Base-by-base conservation (phyloP, 2,113 vertebrate species). In the Tylochromis polylepis region DNA sequence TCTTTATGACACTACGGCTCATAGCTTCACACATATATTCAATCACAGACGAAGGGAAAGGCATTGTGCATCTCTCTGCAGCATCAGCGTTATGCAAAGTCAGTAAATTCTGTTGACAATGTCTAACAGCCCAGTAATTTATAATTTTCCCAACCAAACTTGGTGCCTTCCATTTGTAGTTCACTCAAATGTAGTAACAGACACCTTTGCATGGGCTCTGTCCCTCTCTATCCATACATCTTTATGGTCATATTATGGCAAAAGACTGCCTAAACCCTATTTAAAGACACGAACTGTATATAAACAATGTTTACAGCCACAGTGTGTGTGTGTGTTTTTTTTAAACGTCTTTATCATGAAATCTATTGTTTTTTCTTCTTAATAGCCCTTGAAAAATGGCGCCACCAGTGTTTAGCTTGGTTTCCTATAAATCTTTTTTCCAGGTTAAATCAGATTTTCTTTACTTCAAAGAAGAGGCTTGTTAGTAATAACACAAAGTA, bases 51-150 rank as follows among this genome's bases (percentile, higher is more conserved):
- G 62, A 92, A 87, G 81, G 56, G 84, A 84, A 89, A 57, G 38
- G 65, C 72, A 81, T 81, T 85, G 82, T 89, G 82, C 83, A 85
- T 84, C 49, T 81, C 70, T 57, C 27, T 92, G 88, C 88, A 78
- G 81, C 87, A 86, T 94, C 90, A 93, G 92, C 90, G 83, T 15
- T 87, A 90, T 92, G 88, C 79, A 88, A 85, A 92, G 67, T 57
- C 82, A 20, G 29, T 78, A 84, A 70, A 84, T 81, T 70, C 49
- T 83, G 79, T 81, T 81, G 75, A 36, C 24, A 18, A 3, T 49
- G 15, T 86, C 70, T 86, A 81, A 85, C 72, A 85, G 60, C 70
- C 77, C 51, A 16, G 85, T 90, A 80, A 92, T 92, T 88, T 57
- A 81, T 43, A 6, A 31, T 77, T 67, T 84, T 65, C 43, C 38